phyloP scores from a whole-genome alignment of 1,140 invertebrate genomes.

The Penaeus japonicus region DNA sequence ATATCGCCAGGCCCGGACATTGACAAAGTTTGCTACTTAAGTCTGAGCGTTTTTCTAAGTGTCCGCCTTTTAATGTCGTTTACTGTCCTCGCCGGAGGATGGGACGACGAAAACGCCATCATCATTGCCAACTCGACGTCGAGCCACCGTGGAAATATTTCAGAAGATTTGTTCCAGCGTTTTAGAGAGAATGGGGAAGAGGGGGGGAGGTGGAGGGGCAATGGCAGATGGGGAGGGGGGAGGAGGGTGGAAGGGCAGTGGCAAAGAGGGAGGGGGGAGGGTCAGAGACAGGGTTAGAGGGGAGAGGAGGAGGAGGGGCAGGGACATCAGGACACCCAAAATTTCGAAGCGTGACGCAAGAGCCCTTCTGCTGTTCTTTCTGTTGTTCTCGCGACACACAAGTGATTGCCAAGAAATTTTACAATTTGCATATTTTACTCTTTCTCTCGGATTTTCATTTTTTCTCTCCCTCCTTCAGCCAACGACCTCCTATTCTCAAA shows the following conservation, averaged over 20 bases:
- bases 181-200: not conserved
- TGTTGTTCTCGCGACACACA: too few relatives aligned
- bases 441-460: too few relatives aligned
- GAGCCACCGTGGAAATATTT: conserved; percentile 1
- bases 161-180: not conserved
- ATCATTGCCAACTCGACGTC: not conserved
- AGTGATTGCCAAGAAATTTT: too few relatives aligned
- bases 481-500: too few relatives aligned
- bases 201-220: not conserved
- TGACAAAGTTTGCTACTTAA: conserved; percentile 56
- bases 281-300: not conserved
- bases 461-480: too few relatives aligned
- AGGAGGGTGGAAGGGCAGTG: not conserved
- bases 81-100: conserved; percentile 8
- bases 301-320: not conserved
- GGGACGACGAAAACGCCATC: conserved; percentile 17
- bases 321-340: too few relatives aligned
- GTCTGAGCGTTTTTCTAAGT: conserved; percentile 23
- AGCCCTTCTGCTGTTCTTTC: too few relatives aligned
- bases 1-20: conserved; percentile 52
- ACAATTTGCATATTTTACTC: too few relatives aligned
- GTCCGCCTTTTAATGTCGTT: conserved; percentile 42
- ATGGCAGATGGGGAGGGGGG: not conserved
- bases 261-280: not conserved
- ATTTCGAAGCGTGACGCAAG: too few relatives aligned